phyloP scores from a whole-genome alignment of 2,113 vertebrate species.

The Chloebia gouldiae region DNA sequence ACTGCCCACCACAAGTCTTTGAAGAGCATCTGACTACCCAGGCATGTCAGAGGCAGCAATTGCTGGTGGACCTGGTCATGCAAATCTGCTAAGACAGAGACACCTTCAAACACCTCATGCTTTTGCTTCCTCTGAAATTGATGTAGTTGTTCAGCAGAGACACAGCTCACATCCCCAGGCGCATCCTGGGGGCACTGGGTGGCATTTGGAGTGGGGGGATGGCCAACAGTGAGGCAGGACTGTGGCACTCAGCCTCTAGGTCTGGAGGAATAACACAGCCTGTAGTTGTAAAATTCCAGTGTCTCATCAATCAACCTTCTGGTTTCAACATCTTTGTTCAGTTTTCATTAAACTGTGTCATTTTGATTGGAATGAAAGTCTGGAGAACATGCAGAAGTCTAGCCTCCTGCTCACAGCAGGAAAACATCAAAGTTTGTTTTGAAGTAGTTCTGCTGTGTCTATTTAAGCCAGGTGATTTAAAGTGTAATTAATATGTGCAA shows the following conservation, averaged over 20 bases:
- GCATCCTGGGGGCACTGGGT: background rate
- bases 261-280: background rate
- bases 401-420: background rate
- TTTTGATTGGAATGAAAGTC: background rate
- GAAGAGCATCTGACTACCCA: constrained; percentile 40
- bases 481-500: constrained; percentile 28
- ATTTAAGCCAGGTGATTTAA: background rate
- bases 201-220: background rate
- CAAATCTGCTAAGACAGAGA: constrained; percentile 30
- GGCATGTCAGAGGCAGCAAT: background rate
- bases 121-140: background rate
- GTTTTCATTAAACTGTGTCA: background rate
- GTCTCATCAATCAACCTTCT: background rate
- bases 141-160: background rate
- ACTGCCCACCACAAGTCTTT: constrained; percentile 61
- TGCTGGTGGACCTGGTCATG: constrained; percentile 25
- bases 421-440: constrained; percentile 30
- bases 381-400: background rate
- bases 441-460: constrained; percentile 14
- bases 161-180: background rate
- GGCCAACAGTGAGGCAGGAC: background rate
- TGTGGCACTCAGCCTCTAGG: background rate
- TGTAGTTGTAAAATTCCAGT: background rate
- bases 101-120: constrained; percentile 22
- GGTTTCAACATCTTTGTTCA: background rate